phyloP scores from a whole-genome alignment of 2,888 invertebrate genomes.

The Lepetodrilus schrolli region DNA sequence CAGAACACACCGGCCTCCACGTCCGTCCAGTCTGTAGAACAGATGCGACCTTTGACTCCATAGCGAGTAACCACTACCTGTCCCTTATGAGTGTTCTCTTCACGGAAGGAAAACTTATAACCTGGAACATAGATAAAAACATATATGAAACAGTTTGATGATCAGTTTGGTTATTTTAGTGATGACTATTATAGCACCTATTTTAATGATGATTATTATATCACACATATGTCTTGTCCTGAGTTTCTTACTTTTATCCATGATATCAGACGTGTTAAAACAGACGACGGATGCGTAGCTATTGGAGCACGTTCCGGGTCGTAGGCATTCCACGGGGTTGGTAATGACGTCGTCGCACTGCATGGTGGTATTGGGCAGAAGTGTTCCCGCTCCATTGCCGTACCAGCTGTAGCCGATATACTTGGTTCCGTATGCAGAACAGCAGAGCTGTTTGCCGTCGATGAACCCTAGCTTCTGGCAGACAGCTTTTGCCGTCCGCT shows the following conservation, averaged over 20 bases:
- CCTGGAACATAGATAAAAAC: constrained; percentile 33
- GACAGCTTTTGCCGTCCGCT: constrained; percentile 56
- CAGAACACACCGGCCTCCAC: constrained; percentile 61
- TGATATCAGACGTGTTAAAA: constrained; percentile 39
- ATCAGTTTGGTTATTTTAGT: too few species aligned
- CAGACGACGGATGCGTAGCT: constrained; percentile 63
- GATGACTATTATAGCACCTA: too few species aligned
- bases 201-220: too few species aligned
- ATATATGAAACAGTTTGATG: not conserved
- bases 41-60: constrained; percentile 75
- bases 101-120: constrained; percentile 48
- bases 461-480: constrained; percentile 60
- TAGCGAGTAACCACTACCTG: constrained; percentile 58
- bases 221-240: too few species aligned
- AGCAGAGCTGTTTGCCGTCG: constrained; percentile 56
- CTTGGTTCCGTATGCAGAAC: constrained; percentile 61
- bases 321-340: constrained; percentile 48
- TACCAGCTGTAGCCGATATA: constrained; percentile 36
- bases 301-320: constrained; percentile 46
- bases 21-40: constrained; percentile 58
- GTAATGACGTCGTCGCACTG: constrained; percentile 44
- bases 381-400: not conserved
- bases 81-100: too few species aligned
- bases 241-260: constrained; percentile 46
- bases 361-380: constrained; percentile 51